Evolutionary conservation across 1,140 invertebrate genomes (phyloP), one percentile per base, ranked within the genome.

Genomic region (Pseudomyrmex flavicornis): DNA sequence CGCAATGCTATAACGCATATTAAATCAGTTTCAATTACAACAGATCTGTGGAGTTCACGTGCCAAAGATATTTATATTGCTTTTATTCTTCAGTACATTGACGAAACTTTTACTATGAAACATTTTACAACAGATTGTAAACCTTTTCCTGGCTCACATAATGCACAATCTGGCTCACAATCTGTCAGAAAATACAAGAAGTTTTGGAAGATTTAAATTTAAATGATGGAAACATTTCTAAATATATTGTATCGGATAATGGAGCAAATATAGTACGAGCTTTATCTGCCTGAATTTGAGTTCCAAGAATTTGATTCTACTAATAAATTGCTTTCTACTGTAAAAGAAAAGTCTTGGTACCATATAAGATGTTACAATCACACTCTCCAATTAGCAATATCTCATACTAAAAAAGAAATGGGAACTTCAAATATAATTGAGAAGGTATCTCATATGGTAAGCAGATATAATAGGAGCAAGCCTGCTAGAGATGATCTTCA

Each of bases 341-440:
- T 56, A 56, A 56, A 56, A 56, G 54, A 56, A 15, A 56, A 56
- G 54, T 17, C 54, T 56, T 56, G 13, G 35, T 35, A 35, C 12
- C 54, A 56, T 56, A 56, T 56, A 13, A 56, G 54, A 56, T 56
- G 54, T 15, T 56, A 56, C 54, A 56, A 56, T 15, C 54, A 56
- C 54, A 56, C 54, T 56, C 15, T 56, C 54, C 54, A 56, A 15
- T 15, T 56, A 15, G 54, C 54, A 56, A 56, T 56, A 56, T 56
- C 54, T 56, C 15, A 56, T 56, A 56, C 54, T n/a, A 56, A 15
- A 4, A 54, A 54, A 54, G 52, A 54, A 15, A 54, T 54, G 52
- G 52, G 13, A n/a, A 15, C 13, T 15, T 54, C 52, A 54, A 59
- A 3, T 12, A 9, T 59, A 17, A 59, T 59, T 8, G 56, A 59